A percentile compares a stretch with the other conserved stretches of the same genome.
Conservation (phyloP, 2,888 invertebrate species). For the Nesidiocoris tenuis region DNA sequence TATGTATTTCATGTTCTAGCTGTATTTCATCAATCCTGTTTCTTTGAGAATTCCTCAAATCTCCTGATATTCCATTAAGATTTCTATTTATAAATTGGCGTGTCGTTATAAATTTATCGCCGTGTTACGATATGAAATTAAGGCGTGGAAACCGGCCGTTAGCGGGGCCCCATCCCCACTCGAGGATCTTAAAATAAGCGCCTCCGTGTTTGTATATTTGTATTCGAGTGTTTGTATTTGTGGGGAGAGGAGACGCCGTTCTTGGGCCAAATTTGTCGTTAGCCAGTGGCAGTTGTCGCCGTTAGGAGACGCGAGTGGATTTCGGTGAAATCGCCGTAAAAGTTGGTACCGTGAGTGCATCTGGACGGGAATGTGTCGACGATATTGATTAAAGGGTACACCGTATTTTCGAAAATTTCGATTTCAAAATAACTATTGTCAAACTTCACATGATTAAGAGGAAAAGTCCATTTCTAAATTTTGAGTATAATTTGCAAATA, state of each 20-base stretch:
- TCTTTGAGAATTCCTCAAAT: too few species aligned
- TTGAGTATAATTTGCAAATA: too few species aligned
- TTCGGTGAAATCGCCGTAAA: too few species aligned
- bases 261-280: background rate
- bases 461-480: too few species aligned
- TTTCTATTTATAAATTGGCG: background rate
- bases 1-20: too few species aligned
- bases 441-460: too few species aligned
- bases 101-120: background rate
- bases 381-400: too few species aligned
- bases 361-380: too few species aligned
- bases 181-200: background rate
- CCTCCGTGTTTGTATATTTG: background rate
- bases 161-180: background rate
- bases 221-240: background rate
- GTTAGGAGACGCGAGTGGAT: background rate
- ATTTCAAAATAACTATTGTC: too few species aligned
- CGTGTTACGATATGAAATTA: background rate
- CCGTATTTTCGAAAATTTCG: too few species aligned
- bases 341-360: too few species aligned
- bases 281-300: constrained; percentile 3
- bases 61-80: background rate
- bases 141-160: background rate
- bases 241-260: background rate
- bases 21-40: too few species aligned